A percentile compares a stretch with the other conserved stretches of the same genome.
Evolutionary conservation across 2,888 invertebrate genomes (phyloP).

Genomic region (Brenthis hecate): DNA sequence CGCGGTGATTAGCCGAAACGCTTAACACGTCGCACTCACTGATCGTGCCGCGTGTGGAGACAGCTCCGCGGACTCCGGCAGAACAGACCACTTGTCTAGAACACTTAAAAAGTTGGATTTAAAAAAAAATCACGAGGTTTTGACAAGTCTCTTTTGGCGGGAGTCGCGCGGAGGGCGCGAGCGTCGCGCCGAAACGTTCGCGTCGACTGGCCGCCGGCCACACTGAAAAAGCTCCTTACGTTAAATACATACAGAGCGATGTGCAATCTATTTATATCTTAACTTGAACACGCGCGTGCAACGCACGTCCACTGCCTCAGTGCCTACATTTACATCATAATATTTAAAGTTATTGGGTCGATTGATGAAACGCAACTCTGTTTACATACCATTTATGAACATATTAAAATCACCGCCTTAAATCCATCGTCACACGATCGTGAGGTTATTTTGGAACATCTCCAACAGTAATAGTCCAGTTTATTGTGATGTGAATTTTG

Average conservation of each 20-base stretch:
- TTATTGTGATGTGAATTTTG: constrained; percentile 53
- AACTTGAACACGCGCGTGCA: constrained; percentile 75
- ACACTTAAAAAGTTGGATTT: constrained; percentile 37
- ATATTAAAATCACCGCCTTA: constrained; percentile 49
- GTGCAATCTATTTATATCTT: constrained; percentile 79
- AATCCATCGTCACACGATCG: constrained; percentile 45
- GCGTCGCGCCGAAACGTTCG: constrained; percentile 64
- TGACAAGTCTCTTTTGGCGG: constrained; percentile 58
- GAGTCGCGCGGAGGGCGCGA: constrained; percentile 59
- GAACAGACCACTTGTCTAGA: constrained; percentile 6
- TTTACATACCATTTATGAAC: constrained; percentile 46
- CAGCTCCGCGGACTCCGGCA: constrained; percentile 31
- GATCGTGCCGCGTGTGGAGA: constrained; percentile 45
- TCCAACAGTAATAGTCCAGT: constrained; percentile 67
- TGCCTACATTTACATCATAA: constrained; percentile 68
- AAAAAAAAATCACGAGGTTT: constrained; percentile 46
- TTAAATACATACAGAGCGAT: constrained; percentile 70
- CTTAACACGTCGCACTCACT: constrained; percentile 54
- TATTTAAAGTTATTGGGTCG: constrained; percentile 75
- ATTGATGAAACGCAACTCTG: constrained; percentile 63
- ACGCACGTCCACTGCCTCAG: constrained; percentile 47
- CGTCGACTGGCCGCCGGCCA: constrained; percentile 69
- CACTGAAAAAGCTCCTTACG: constrained; percentile 75
- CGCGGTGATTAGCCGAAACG: constrained; percentile 59
- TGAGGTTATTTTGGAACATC: constrained; percentile 60